Base-by-base conservation (phyloP, 1,140 invertebrate species). In the Rhizoglyphus robini region DNA sequence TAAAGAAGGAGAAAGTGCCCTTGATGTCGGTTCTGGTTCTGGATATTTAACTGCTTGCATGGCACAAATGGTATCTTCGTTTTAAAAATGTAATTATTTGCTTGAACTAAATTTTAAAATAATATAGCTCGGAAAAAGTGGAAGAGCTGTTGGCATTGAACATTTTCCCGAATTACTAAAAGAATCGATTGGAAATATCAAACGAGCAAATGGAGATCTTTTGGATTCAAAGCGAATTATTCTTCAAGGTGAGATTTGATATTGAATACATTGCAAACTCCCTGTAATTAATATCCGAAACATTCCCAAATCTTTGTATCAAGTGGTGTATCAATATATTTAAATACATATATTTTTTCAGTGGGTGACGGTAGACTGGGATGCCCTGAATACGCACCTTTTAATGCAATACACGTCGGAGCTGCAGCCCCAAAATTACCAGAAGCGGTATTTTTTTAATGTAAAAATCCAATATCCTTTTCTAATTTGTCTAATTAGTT, bases 31-130 rank as follows among this genome's bases (percentile, higher is more conserved):
- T 11, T 96, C 89, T 69, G 94, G 94, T 23, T 93, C 88, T 73
- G 93, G 93, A 4, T 96, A 96, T 75, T 81, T 97, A 15, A 96
- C 92, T 34, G 86, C 88, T n/a, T 96, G 92, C 72, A 93, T 97
- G 86, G 87, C 86, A 32, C 75, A 85, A 0, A 88, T 95, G 87
- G 81, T 92, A 31, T 27, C 47, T 54, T 36, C 38, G 32, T 38
- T 38, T 68, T 69, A 29, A 15, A n/a, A 51, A 34, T 41, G 8
- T 34, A 25, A n/a, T 60, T 27, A 41, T 60, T n/a, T n/a, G n/a
- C n/a, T 46, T n/a, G 11, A 46, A 46, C 11, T n/a, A 46, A 13
- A 49, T 68, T 72, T 48, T 25, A 27, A 60, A n/a, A n/a, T n/a
- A 1, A 66, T 49, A 8, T 63, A 81, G 81, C 81, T 85, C 60